Conservation (phyloP, 1,140 invertebrate genomes). For the Pomacea maculata region DNA sequence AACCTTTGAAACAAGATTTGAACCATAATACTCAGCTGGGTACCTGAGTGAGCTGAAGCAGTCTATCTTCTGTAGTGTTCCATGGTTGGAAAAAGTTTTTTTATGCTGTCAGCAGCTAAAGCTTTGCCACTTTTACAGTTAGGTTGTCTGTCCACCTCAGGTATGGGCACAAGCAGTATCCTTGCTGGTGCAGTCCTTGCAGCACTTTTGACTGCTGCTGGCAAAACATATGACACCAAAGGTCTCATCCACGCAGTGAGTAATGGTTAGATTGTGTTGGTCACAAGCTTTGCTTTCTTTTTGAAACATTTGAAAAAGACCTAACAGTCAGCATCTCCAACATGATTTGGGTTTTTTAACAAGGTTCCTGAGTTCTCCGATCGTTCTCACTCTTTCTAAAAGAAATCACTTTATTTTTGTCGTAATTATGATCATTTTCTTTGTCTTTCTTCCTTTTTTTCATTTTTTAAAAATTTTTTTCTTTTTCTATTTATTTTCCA, state of each 20-base stretch:
- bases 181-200: constrained; percentile 66
- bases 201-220: constrained; percentile 65
- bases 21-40: too few species aligned
- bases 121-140: not conserved
- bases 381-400: too few species aligned
- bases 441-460: not conserved
- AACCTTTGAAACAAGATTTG: too few species aligned
- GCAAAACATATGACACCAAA: constrained; percentile 55
- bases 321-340: too few species aligned
- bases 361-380: too few species aligned
- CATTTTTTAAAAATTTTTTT: not conserved
- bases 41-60: too few species aligned
- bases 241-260: constrained; percentile 64
- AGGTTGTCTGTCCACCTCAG: constrained; percentile 39
- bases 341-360: too few species aligned
- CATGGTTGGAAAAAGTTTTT: too few species aligned
- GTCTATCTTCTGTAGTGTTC: too few species aligned
- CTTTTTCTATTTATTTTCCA: not conserved
- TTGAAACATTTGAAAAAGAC: not conserved
- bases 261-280: not conserved
- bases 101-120: too few species aligned
- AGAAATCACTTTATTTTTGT: not conserved
- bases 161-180: constrained; percentile 70
- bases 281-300: not conserved
- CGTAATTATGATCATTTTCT: not conserved